Evolutionary conservation across 2,797 vertebrate genomes (phyloP).

Genomic region (Poecilia wingei): DNA sequence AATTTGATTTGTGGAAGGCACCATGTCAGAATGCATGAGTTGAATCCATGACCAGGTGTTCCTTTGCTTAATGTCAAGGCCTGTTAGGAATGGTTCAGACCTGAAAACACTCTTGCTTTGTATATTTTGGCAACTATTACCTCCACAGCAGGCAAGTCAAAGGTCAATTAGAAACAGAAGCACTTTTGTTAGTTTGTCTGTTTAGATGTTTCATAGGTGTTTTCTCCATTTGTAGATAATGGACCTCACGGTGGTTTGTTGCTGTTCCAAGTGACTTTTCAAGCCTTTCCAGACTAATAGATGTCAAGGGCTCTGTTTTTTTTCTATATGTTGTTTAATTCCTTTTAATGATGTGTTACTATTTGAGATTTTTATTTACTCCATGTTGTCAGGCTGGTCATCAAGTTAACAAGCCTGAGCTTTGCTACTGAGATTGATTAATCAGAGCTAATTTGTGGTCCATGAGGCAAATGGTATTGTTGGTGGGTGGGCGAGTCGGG

Average conservation of each 20-base stretch:
- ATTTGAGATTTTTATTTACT: not conserved
- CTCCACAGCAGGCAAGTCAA: conserved; percentile 4
- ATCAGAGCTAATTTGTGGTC: not conserved
- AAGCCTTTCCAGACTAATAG: not conserved
- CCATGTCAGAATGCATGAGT: conserved; percentile 64
- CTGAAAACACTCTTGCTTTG: conserved; percentile 14
- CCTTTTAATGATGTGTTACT: not conserved
- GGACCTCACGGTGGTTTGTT: not conserved
- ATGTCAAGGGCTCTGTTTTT: not conserved
- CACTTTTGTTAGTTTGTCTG: not conserved
- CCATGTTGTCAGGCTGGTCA: not conserved
- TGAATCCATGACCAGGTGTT: conserved; percentile 66
- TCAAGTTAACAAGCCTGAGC: not conserved
- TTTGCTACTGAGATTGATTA: not conserved
- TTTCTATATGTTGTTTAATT: not conserved
- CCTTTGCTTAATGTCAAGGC: conserved; percentile 43
- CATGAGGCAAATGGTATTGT: not conserved
- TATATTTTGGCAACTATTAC: conserved; percentile 9
- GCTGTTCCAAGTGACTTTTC: not conserved
- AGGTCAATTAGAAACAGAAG: conserved; percentile 12
- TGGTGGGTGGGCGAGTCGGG: not conserved
- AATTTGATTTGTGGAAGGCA: conserved; percentile 69
- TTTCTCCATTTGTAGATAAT: not conserved
- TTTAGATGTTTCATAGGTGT: not conserved
- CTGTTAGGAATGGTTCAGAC: not conserved